These are phyloP conservation scores for Typhlomys cinereus DNA, from an alignment of 2,113 vertebrate genomes.

Conservation along the genomic window DNA sequence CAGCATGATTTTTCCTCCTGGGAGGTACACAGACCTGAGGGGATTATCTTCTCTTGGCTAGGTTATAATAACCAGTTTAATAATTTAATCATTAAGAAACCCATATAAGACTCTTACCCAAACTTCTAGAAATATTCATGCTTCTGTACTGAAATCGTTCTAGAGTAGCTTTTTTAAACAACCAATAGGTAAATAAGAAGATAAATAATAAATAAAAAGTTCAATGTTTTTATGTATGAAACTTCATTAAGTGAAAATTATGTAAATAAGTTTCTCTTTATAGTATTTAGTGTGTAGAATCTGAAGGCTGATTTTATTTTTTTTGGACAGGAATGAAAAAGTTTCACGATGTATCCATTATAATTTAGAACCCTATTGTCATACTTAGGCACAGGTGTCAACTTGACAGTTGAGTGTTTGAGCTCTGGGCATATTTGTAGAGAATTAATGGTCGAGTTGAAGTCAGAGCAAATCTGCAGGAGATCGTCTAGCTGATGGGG, in stretches of 20 bases:
- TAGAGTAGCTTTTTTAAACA: neutral
- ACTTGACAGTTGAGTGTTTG: too few relatives aligned
- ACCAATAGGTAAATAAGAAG: conserved; percentile 48
- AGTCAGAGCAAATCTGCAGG: too few relatives aligned
- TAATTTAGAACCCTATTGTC: neutral
- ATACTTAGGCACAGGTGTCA: too few relatives aligned
- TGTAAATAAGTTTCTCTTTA: neutral
- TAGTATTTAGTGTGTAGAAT: neutral
- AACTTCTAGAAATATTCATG: conserved; percentile 57
- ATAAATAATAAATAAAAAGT: too few relatives aligned
- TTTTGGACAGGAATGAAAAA: neutral
- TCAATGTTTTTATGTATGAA: too few relatives aligned
- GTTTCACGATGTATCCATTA: neutral
- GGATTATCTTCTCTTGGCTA: neutral
- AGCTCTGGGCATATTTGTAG: too few relatives aligned
- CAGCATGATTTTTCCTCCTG: conserved; percentile 60
- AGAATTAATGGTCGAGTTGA: too few relatives aligned
- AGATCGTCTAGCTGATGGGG: too few relatives aligned
- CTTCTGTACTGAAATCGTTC: conserved; percentile 41
- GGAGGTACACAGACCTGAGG: conserved; percentile 39
- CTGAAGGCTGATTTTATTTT: neutral
- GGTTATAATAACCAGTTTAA: neutral
- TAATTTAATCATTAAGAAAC: conserved; percentile 64
- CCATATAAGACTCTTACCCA: conserved; percentile 56
- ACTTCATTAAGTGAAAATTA: too few relatives aligned